Conservation (phyloP, 2,888 invertebrate genomes). For the Teleiodes luculella region DNA sequence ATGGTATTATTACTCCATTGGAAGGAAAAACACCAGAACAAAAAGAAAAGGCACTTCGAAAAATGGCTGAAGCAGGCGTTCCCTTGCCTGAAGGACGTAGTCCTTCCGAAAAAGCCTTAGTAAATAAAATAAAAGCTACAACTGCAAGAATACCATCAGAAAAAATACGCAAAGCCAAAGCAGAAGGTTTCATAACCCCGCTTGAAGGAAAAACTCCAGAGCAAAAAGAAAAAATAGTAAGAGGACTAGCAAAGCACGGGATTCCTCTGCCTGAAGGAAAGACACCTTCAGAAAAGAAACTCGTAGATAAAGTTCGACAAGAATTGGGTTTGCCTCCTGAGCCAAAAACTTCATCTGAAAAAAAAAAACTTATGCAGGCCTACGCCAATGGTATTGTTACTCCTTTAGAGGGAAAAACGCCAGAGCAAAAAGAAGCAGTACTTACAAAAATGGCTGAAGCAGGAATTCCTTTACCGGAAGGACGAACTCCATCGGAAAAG, state of each 20-base stretch:
- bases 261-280: slow-evolving; percentile 33
- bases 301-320: slow-evolving; percentile 30
- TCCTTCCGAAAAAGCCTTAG: slow-evolving; percentile 27
- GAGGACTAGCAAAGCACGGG: slow-evolving; percentile 1
- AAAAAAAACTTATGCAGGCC: slow-evolving; percentile 21
- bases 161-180: slow-evolving; percentile 16
- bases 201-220: slow-evolving; percentile 25
- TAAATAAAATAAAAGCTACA: slow-evolving; percentile 24
- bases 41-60: slow-evolving; percentile 32
- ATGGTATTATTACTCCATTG: slow-evolving; percentile 30
- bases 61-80: slow-evolving; percentile 28
- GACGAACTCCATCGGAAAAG: slow-evolving; percentile 28
- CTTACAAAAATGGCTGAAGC: slow-evolving; percentile 20
- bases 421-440: slow-evolving; percentile 30
- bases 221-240: slow-evolving; percentile 16
- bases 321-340: slow-evolving; percentile 31
- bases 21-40: slow-evolving; percentile 32
- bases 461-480: slow-evolving; percentile 27
- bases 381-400: slow-evolving; percentile 24
- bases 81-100: slow-evolving; percentile 36
- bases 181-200: slow-evolving; percentile 28
- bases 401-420: slow-evolving; percentile 29
- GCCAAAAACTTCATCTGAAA: slow-evolving; percentile 25
- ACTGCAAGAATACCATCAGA: slow-evolving; percentile 15
- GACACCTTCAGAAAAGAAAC: slow-evolving; percentile 32